These are phyloP conservation scores for Harpalus rufipes DNA, from an alignment of 2,888 invertebrate genomes.

Conservation along the genomic window DNA sequence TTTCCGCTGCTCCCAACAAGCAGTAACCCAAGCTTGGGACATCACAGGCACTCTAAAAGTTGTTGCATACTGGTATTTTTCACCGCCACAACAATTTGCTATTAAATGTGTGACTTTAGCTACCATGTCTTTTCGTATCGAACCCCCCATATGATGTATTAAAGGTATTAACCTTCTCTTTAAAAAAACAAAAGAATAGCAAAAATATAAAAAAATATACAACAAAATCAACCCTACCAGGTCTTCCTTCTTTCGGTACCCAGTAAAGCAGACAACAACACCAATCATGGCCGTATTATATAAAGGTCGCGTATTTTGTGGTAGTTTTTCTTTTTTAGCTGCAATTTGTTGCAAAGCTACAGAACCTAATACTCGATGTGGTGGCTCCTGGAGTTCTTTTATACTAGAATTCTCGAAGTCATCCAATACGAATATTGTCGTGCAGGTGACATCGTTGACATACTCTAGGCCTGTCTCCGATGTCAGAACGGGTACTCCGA, in stretches of 20 bases:
- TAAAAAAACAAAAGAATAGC: conserved; percentile 71
- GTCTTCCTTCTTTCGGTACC: conserved; percentile 93
- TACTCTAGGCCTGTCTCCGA: conserved; percentile 83
- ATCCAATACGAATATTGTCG: conserved; percentile 86
- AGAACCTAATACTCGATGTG: conserved; percentile 88
- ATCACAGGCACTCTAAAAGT: conserved; percentile 94
- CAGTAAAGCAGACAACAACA: conserved; percentile 94
- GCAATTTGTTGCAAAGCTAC: conserved; percentile 88
- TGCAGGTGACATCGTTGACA: conserved; percentile 80
- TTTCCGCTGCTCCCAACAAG: conserved; percentile 90
- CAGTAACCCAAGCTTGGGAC: conserved; percentile 91
- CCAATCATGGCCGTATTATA: conserved; percentile 94
- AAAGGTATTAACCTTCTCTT: conserved; percentile 92
- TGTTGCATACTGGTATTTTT: conserved; percentile 96
- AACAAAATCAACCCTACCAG: conserved; percentile 82
- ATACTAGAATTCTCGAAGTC: conserved; percentile 87
- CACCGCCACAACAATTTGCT: conserved; percentile 92
- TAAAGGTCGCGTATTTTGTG: conserved; percentile 88
- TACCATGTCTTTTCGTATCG: conserved; percentile 93
- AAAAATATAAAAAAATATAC: conserved; percentile 68
- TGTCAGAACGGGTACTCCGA: conserved; percentile 82
- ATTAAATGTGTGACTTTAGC: conserved; percentile 95
- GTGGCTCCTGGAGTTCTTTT: conserved; percentile 83
- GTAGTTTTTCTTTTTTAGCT: conserved; percentile 84
- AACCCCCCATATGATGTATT: conserved; percentile 98